These are phyloP conservation scores for Chouioia cunea DNA, from an alignment of 2,888 invertebrate genomes.

Conservation along the genomic window DNA sequence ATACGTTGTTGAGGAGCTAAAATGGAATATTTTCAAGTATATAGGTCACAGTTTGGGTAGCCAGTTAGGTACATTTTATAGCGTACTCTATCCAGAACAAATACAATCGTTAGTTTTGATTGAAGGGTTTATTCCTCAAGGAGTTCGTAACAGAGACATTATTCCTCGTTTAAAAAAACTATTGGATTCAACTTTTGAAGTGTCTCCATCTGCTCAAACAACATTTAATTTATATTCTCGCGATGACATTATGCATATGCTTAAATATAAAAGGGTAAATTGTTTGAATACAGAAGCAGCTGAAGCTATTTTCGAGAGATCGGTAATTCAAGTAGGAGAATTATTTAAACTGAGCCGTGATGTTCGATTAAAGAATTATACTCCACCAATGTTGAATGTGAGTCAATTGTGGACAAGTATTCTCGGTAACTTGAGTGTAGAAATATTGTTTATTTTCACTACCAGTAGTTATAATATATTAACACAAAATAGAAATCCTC, in stretches of 20 bases:
- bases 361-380: conserved; percentile 68
- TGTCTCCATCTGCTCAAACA: conserved; percentile 53
- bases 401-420: conserved; percentile 37
- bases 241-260: conserved; percentile 69
- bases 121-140: conserved; percentile 64
- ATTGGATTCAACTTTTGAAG: conserved; percentile 65
- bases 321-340: conserved; percentile 66
- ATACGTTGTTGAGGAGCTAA: conserved; percentile 62
- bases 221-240: conserved; percentile 64
- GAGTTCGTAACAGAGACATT: conserved; percentile 53
- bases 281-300: conserved; percentile 69
- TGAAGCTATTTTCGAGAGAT: conserved; percentile 69
- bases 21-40: conserved; percentile 65
- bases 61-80: conserved; percentile 65
- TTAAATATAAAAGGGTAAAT: conserved; percentile 66
- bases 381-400: conserved; percentile 58
- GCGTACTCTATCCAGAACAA: conserved; percentile 66
- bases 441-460: conserved; percentile 28
- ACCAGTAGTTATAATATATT: conserved; percentile 1
- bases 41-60: conserved; percentile 71
- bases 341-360: conserved; percentile 73
- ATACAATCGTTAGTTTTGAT: conserved; percentile 68
- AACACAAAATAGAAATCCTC: conserved; percentile 31
- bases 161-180: conserved; percentile 58
- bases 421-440: conserved; percentile 37